These are phyloP conservation scores for Agrochola lychnidis DNA, from an alignment of 2,888 invertebrate genomes.

Conservation along the genomic window DNA sequence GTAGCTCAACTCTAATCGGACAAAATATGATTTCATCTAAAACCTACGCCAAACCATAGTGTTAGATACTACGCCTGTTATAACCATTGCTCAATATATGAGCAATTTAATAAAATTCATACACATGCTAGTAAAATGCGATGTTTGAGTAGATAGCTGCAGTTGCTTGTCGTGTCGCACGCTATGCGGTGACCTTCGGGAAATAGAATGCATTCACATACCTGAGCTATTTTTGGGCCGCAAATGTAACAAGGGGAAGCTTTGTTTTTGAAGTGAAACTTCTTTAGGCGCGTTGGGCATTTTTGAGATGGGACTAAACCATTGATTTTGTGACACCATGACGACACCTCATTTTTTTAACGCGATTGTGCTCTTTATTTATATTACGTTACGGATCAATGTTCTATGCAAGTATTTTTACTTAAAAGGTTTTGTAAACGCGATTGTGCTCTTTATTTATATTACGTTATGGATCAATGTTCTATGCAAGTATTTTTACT, in stretches of 20 bases:
- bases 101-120: conserved; percentile 33
- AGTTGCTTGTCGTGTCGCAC: conserved; percentile 47
- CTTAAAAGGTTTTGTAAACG: no score
- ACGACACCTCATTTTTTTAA: no score
- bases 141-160: conserved; percentile 33
- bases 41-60: background rate
- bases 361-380: no score
- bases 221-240: conserved; percentile 17
- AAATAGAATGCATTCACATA: conserved; percentile 46
- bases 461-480: no score
- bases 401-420: no score
- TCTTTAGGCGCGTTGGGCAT: no score
- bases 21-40: background rate
- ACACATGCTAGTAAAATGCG: conserved; percentile 6
- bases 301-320: no score
- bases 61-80: background rate
- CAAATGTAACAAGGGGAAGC: background rate
- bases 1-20: background rate
- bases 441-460: no score
- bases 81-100: conserved; percentile 20
- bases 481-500: no score
- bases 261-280: no score
- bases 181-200: conserved; percentile 44
- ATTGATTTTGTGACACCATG: no score
- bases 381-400: no score